Percentiles rank a stretch among this genome's conserved stretches.
Conservation (phyloP, 2,888 invertebrate genomes). For the Callinectes sapidus region DNA sequence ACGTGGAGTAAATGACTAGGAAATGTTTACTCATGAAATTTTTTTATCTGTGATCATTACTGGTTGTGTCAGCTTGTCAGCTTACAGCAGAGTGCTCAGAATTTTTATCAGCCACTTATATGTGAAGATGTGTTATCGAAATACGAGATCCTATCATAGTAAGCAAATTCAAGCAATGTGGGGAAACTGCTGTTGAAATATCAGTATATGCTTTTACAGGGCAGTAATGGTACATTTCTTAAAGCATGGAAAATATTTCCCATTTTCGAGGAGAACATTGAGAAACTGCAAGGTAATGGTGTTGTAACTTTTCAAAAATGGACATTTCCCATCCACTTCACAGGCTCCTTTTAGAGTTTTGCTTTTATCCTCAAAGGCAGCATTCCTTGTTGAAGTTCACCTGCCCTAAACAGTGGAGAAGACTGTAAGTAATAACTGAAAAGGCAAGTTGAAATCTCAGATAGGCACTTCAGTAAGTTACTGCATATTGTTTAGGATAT, state of each 20-base stretch:
- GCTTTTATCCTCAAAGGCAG: neutral
- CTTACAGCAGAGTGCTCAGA: neutral
- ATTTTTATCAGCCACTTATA: neutral
- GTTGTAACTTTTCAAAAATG: neutral
- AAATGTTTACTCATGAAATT: neutral
- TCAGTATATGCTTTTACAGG: neutral
- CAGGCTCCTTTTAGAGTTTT: slow-evolving; percentile 23
- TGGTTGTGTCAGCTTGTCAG: neutral
- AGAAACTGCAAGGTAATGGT: neutral
- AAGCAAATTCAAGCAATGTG: neutral
- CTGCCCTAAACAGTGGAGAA: slow-evolving; percentile 6
- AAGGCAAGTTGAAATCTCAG: neutral
- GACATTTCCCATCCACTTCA: slow-evolving; percentile 23
- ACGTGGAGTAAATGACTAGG: neutral
- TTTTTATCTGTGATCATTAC: neutral
- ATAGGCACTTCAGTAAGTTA: neutral
- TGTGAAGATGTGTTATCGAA: neutral
- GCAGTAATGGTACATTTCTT: neutral
- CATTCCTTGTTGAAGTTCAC: slow-evolving; percentile 9
- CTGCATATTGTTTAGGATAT: neutral
- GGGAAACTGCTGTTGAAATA: neutral
- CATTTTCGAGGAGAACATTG: neutral
- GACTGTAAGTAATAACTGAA: slow-evolving; percentile 31
- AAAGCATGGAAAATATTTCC: neutral
- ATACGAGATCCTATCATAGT: neutral